A percentile compares a stretch with the other conserved stretches of the same genome.
phyloP scores from a whole-genome alignment of 2,797 vertebrate species.

The Etheostoma perlongum region DNA sequence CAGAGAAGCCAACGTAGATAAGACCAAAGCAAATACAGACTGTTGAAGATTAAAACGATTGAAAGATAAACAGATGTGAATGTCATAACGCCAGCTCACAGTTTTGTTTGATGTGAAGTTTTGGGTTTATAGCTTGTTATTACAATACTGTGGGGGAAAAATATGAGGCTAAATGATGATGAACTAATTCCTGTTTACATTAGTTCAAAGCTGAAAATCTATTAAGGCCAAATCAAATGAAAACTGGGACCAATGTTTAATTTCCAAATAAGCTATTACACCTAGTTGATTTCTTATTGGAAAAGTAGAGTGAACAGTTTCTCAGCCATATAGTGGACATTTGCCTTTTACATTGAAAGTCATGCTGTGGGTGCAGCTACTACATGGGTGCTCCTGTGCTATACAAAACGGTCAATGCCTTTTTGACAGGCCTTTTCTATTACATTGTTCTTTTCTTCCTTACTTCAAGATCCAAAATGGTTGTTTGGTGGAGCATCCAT shows the following conservation, averaged over 20 bases:
- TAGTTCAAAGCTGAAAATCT: slow-evolving; percentile 7
- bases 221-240: slow-evolving; percentile 5
- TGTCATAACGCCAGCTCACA: slow-evolving; percentile 14
- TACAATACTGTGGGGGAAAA: not conserved
- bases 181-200: slow-evolving; percentile 8
- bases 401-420: not conserved
- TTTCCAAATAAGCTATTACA: slow-evolving; percentile 7
- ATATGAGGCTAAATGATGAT: not conserved
- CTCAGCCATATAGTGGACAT: not conserved
- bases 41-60: slow-evolving; percentile 39
- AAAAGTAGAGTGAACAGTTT: not conserved
- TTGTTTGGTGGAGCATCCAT: not conserved
- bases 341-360: not conserved
- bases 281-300: not conserved
- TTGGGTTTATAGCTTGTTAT: slow-evolving; percentile 13
- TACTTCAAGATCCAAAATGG: not conserved
- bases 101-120: slow-evolving; percentile 30
- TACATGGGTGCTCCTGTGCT: not conserved
- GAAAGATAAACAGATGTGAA: slow-evolving; percentile 34
- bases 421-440: not conserved
- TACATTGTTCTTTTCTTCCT: not conserved
- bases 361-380: not conserved
- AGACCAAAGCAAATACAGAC: slow-evolving; percentile 40
- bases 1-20: slow-evolving; percentile 39
- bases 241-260: not conserved